Conservation (phyloP, 2,113 vertebrate species). For the Nestor notabilis region DNA sequence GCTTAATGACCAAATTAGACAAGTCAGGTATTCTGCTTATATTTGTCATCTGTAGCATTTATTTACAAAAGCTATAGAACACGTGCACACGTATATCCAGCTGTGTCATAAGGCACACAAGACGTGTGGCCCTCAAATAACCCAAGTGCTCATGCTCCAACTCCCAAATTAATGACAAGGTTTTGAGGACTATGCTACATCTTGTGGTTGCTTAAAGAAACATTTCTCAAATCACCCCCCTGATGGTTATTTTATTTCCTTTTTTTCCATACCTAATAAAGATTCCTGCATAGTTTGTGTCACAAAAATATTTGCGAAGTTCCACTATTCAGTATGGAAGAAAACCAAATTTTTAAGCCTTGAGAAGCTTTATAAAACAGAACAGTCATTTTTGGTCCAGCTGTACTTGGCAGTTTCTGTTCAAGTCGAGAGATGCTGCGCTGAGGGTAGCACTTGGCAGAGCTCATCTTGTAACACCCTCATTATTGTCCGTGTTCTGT, state of each 20-base stretch:
- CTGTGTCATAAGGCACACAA: not conserved
- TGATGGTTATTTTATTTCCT: not conserved
- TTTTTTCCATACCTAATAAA: not conserved
- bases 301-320: not conserved
- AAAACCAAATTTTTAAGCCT: not conserved
- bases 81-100: not conserved
- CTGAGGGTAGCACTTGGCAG: not conserved
- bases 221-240: not conserved
- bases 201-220: not conserved
- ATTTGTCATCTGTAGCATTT: not conserved
- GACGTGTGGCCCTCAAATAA: accelerated
- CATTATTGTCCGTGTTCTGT: not conserved
- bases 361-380: not conserved
- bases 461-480: not conserved
- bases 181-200: not conserved
- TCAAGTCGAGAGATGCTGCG: not conserved
- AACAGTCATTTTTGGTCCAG: not conserved
- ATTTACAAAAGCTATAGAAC: not conserved
- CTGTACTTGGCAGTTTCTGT: not conserved
- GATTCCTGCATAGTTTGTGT: not conserved
- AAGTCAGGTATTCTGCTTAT: not conserved
- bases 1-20: not conserved
- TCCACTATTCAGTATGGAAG: not conserved
- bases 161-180: not conserved
- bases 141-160: accelerated